A percentile compares a stretch with the other conserved stretches of the same genome.
Evolutionary conservation across 1,140 invertebrate genomes (phyloP).

Genomic region (Phocides pigmalion): DNA sequence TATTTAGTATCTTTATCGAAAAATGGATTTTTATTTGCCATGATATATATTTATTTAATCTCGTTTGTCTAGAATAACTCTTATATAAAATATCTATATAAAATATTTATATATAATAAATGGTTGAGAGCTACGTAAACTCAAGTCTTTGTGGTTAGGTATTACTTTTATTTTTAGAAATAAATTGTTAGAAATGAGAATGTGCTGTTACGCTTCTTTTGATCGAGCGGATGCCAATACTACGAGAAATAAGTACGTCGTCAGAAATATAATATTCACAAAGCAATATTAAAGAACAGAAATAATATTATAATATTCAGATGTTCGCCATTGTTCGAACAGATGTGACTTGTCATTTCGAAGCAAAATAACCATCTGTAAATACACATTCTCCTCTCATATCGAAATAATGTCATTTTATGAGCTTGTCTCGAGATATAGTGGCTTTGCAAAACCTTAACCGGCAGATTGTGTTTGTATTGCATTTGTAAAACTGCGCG

Average conservation of each 20-base stretch:
- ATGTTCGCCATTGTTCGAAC: slow-evolving; percentile 18
- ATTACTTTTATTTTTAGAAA: background rate
- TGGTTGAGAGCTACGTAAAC: no score
- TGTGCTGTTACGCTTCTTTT: background rate
- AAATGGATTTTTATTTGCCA: no score
- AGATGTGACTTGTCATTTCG: slow-evolving; percentile 30
- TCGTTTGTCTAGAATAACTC: no score
- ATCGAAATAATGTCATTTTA: slow-evolving; percentile 14
- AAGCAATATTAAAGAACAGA: slow-evolving; percentile 29
- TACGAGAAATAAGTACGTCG: slow-evolving; percentile 8
- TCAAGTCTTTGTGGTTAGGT: no score
- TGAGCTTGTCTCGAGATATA: background rate
- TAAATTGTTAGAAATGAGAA: background rate
- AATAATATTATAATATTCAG: slow-evolving; percentile 31
- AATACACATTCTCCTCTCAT: slow-evolving; percentile 9
- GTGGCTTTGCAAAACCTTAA: background rate
- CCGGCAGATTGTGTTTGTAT: background rate
- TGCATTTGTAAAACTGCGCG: background rate
- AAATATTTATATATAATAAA: no score
- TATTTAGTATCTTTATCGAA: no score
- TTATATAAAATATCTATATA: no score
- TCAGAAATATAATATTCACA: slow-evolving; percentile 18
- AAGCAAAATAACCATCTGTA: slow-evolving; percentile 25
- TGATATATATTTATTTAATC: no score
- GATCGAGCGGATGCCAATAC: background rate